Conservation (phyloP, 2,888 invertebrate species). For the Scotopteryx bipunctaria region DNA sequence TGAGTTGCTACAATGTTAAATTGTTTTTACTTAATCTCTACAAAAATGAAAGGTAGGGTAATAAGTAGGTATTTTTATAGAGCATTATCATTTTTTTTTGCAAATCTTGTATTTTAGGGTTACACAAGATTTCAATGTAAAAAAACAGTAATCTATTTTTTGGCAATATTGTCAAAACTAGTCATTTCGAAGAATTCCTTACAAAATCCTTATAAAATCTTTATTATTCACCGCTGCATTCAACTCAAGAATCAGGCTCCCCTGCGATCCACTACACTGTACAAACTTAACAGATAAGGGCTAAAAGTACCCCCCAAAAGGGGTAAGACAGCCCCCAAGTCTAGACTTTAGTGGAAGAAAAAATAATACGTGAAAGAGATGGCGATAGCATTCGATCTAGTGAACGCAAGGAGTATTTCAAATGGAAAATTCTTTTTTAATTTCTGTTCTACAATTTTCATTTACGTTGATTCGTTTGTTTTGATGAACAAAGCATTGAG, state of each 20-base stretch:
- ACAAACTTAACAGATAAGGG: conserved; percentile 83
- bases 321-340: conserved; percentile 79
- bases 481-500: no score
- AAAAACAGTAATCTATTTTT: no score
- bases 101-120: no score
- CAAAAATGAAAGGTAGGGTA: no score
- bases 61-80: no score
- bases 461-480: not conserved
- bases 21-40: no score
- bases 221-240: conserved; percentile 57
- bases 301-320: conserved; percentile 80
- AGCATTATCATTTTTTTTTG: no score
- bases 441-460: not conserved
- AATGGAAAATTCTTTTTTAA: conserved; percentile 9
- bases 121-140: no score
- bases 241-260: conserved; percentile 78
- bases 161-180: not conserved
- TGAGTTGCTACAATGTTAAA: no score
- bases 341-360: conserved; percentile 79
- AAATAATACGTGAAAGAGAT: conserved; percentile 68
- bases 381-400: conserved; percentile 47
- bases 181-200: not conserved
- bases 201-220: conserved; percentile 25
- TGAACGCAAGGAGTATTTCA: conserved; percentile 8
- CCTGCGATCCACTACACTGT: conserved; percentile 80